Base-by-base conservation (phyloP, 2,888 invertebrate genomes). In the Dynastes maya region DNA sequence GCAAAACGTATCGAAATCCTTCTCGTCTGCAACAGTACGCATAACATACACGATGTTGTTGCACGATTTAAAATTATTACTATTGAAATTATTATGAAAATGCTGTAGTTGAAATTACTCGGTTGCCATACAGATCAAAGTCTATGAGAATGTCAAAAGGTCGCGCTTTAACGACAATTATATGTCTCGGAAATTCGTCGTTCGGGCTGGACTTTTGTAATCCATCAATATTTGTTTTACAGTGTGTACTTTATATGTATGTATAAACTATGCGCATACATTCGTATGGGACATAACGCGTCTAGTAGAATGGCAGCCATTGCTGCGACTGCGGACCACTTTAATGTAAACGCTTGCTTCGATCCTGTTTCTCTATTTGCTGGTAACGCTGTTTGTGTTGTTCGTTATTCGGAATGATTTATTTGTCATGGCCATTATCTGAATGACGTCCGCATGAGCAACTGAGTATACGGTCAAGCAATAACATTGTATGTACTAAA, bases 71-170 rank as follows among this genome's bases (percentile, higher is more conserved):
- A 63, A 9, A 45, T 45, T 45, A 40, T 75, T 27, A 70, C 70
- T 61, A 77, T 40, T 61, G 70, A 58, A 77, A 75, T 75, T 45
- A 75, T 75, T 49, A 84, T 84, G 84, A 83, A 84, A 84, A 82
- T 83, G 80, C 83, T 84, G 82, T 81, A 82, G 77, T 68, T 68
- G 49, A 68, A 68, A 53, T 67, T 16, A 75, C 58, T 79, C 80
- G 77, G 79, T 79, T 76, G 77, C 79, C 83, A 84, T 53, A 53
- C 16, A 3, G 86, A 83, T 82, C 85, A 84, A 85, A 86, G 86
- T 86, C 85, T 85, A 84, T 82, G 82, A 83, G 84, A 84, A 86
- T 86, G 86, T 87, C 83, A 83, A 83, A 83, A 85, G 86, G 83
- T 85, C 84, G 84, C 65, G 80, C 81, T 82, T 82, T 81, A 84